Evolutionary conservation across 2,888 invertebrate genomes (phyloP), one percentile per base, ranked within the genome.

Genomic region (Andrena flavipes): DNA sequence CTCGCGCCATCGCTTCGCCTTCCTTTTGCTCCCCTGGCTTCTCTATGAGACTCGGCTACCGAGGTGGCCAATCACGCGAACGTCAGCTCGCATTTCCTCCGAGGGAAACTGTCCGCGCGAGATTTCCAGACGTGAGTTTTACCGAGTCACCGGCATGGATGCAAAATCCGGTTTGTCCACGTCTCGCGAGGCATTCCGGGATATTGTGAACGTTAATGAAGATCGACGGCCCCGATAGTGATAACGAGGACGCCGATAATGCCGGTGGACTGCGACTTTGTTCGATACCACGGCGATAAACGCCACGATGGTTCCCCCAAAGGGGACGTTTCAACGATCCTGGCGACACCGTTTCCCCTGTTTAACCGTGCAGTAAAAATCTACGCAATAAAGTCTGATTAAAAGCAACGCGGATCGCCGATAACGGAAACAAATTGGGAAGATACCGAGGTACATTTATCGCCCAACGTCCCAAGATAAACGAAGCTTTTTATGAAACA

Each of bases 161-260:
- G 80, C 79, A 60, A 80, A 80, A 85, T 85, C 87, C 85, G 87
- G 85, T 84, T 87, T 73, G 51, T 49, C 59, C 23, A 35, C 67
- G n/a, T n/a, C 56, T 64, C 75, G 49, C 77, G 64, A 4, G 20
- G 54, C 51, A 73, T 63, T 56, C 63, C 63, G 68, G 63, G 75
- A 84, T 76, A 83, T 84, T 81, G 77, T 70, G 64, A 82, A 69
- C 78, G 83, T 88, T 86, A 88, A 88, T 80, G 80, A 80, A 83
- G 88, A 88, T 85, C 75, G 81, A 83, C 75, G 69, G 62, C 35
- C 49, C 63, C 68, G 86, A 87, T 86, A 83, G 75, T 70, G 85
- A 76, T 81, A 81, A 86, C 74, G 81, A 80, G 65, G 65, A 69
- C 62, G 67, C 70, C 67, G 77, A 82, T 80, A 79, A 86, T 63